Evolutionary conservation across 1,140 invertebrate species (phyloP).

Genomic region (Thaumatotibia leucotreta): DNA sequence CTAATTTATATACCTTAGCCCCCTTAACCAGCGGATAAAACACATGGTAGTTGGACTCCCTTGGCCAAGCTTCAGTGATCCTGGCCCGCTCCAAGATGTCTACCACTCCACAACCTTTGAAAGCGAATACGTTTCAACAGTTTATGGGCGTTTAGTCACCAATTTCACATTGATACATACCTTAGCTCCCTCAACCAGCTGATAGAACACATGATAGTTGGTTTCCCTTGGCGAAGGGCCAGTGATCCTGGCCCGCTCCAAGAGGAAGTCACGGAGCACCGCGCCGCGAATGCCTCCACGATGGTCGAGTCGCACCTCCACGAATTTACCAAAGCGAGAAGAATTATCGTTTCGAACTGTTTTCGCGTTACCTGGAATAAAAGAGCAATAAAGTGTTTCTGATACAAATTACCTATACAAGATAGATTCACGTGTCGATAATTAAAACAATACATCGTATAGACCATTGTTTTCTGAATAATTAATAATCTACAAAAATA

Average conservation of each 20-base stretch:
- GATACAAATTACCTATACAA: neutral
- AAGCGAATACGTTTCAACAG: too few relatives aligned
- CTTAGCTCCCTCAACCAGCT: constrained; percentile 89
- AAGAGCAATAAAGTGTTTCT: neutral
- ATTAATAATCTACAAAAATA: too few relatives aligned
- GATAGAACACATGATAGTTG: constrained; percentile 99
- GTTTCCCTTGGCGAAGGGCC: constrained; percentile 94
- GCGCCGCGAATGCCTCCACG: constrained; percentile 95
- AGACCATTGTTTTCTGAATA: too few relatives aligned
- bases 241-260: constrained; percentile 97
- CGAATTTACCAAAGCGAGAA: constrained; percentile 97
- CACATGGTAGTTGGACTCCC: too few relatives aligned
- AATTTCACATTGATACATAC: constrained; percentile 57
- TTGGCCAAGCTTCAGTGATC: too few relatives aligned
- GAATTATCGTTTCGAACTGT: constrained; percentile 98
- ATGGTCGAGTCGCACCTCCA: constrained; percentile 96
- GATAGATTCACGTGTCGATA: too few relatives aligned
- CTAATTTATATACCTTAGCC: too few relatives aligned
- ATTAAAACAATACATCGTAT: too few relatives aligned
- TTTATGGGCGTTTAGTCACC: too few relatives aligned
- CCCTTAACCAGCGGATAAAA: too few relatives aligned
- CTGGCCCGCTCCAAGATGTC: too few relatives aligned
- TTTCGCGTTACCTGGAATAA: constrained; percentile 92
- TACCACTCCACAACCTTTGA: too few relatives aligned
- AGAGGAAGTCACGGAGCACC: constrained; percentile 95